Base-by-base conservation (phyloP, 2,113 vertebrate species). In the Larimichthys polyactis region DNA sequence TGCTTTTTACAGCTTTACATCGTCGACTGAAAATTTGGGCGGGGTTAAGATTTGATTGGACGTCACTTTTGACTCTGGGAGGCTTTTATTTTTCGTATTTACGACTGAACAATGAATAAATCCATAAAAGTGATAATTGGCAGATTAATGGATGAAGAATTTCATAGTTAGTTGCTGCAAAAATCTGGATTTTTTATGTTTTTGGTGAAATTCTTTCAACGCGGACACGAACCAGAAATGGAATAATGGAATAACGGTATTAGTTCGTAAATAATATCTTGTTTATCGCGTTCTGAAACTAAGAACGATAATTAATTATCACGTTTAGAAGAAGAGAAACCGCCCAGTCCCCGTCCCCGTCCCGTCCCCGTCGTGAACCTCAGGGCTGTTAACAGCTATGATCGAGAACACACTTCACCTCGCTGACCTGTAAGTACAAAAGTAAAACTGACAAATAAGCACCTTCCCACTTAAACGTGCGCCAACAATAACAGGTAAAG, bases 381-480 rank as follows among this genome's bases (percentile, higher is more conserved):
- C 27, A 8, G 24, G 0, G 24, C 22, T 4, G 32, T 67, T 69
- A 46, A 68, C 24, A 40, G 71, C 80, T 14, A 20, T 70, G 55
- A 79, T 59, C 0, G n/a, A 49, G 52, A 67, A 51, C 62, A 40
- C 5, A 7, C 78, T 12, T 71, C 67, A 40, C 49, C 29, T 48
- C n/a, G 0, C 22, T 20, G 15, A 49, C 68, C 71, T 63, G 11
- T 10, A 10, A 19, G 54, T 11, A 40, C 78, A 92, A 91, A 88
- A 92, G 91, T 93, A 92, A 93, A 93, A 93, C 87, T 80, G 90
- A 90, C 83, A 90, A 93, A 92, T 80, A 83, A 87, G 85, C 88
- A 91, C 85, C 77, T 84, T 15, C 27, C 1, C n/a, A 0, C 27
- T 60, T 10, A 65, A 74, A 62, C 11, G 22, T 24, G 78, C 73